Evolutionary conservation across 2,888 invertebrate genomes (phyloP), one percentile per base, ranked within the genome.

Genomic region (Leptopterna dolabrata): DNA sequence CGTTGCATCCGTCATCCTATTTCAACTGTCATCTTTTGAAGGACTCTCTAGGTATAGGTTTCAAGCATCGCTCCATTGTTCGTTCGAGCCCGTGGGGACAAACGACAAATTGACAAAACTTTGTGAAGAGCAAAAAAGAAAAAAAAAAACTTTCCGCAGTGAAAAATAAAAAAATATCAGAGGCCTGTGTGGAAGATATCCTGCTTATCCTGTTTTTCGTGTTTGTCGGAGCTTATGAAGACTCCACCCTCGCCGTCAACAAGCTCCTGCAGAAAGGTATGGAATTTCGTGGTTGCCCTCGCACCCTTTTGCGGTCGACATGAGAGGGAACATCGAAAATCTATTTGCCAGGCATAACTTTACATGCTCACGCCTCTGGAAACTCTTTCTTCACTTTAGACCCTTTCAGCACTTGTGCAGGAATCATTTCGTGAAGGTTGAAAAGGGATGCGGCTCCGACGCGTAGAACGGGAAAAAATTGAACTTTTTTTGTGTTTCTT

Each of bases 31-130:
- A 73, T 73, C 73, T 73, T n/a, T 73, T 19, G n/a, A 19, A 73
- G 73, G 73, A 16, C 73, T 63, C 19, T 55, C 63, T 73, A 73
- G 73, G 73, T 73, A 73, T 73, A 73, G 73, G 73, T 73, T 73
- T 73, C 73, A 73, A 73, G 73, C 73, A 73, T 73, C 24, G 55
- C 16, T 13, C 13, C 27, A 27, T 63, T 63, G 63, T 63, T 63
- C 63, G 27, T 19, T 19, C n/a, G n/a, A 16, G n/a, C n/a, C 51
- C 51, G 63, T 19, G 19, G 63, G 63, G 63, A 63, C 63, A 63
- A 63, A 63, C 63, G 63, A 63, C 63, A 63, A 51, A 63, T 63
- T 63, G 63, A 63, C 63, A 63, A 63, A 63, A 63, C 63, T 63
- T 19, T 24, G 11, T 24, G 63, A 27, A 24, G 24, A 63, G 27